Percentiles rank a stretch among this genome's conserved stretches.
Conservation (phyloP, 2,888 invertebrate genomes). For the Cataglyphis albicans region DNA sequence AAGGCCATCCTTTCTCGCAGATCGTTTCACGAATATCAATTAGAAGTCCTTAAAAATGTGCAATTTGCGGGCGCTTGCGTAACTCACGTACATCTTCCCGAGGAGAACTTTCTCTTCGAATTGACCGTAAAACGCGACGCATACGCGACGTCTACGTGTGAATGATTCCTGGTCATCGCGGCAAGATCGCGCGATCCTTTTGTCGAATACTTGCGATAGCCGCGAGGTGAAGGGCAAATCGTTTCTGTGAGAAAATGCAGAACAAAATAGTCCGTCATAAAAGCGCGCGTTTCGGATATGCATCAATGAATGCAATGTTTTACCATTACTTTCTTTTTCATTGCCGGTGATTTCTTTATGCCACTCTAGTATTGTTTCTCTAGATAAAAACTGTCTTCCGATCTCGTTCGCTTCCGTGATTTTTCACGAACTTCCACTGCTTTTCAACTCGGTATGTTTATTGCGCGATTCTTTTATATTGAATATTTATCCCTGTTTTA, state of each 20-base stretch:
- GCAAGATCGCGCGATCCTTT: slow-evolving; percentile 57
- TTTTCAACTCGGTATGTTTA: slow-evolving; percentile 13
- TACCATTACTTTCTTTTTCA: slow-evolving; percentile 13
- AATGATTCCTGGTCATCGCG: slow-evolving; percentile 39
- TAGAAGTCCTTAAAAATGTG: neutral
- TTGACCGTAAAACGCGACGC: slow-evolving; percentile 14
- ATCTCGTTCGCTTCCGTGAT: neutral
- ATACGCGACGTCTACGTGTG: slow-evolving; percentile 14
- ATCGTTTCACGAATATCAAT: slow-evolving; percentile 22
- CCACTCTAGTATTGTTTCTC: neutral
- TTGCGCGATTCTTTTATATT: neutral
- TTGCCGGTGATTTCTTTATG: neutral
- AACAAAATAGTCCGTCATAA: slow-evolving; percentile 13
- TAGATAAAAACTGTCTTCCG: neutral
- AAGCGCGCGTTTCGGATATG: slow-evolving; percentile 5
- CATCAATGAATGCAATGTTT: neutral
- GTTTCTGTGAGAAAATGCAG: slow-evolving; percentile 43
- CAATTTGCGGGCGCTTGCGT: slow-evolving; percentile 31
- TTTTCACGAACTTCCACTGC: neutral
- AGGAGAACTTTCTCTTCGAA: slow-evolving; percentile 46
- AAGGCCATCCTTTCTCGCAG: slow-evolving; percentile 10
- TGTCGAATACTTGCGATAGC: slow-evolving; percentile 37
- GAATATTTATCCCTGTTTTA: neutral
- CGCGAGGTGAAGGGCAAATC: slow-evolving; percentile 60
- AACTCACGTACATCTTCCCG: slow-evolving; percentile 24